These are phyloP conservation scores for Drosophila fulvimacula DNA, from an alignment of 2,888 invertebrate species.

Conservation along the genomic window DNA sequence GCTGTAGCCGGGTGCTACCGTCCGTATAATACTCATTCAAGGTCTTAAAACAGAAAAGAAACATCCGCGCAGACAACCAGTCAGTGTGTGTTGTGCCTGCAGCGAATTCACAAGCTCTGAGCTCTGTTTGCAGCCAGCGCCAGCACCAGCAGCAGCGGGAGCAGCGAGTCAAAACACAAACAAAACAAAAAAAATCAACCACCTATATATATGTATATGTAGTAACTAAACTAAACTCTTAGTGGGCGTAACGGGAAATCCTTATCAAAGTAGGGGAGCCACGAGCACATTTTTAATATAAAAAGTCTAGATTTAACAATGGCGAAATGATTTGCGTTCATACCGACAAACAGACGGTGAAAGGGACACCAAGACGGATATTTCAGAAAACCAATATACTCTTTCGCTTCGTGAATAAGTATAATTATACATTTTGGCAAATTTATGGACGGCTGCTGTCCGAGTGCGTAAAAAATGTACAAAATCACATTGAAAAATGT, in stretches of 20 bases:
- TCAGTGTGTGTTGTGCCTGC: conserved; percentile 61
- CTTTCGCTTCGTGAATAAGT: background rate
- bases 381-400: background rate
- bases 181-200: conserved; percentile 26
- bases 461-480: conserved; percentile 42
- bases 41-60: conserved; percentile 2
- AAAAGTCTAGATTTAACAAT: too few species aligned
- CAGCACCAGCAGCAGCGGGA: conserved; percentile 17
- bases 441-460: conserved; percentile 58
- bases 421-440: conserved; percentile 51
- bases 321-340: too few species aligned
- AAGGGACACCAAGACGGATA: background rate
- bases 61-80: conserved; percentile 66
- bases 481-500: conserved; percentile 74
- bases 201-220: too few species aligned
- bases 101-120: conserved; percentile 35
- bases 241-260: too few species aligned
- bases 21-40: background rate
- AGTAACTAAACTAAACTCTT: too few species aligned
- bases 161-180: conserved; percentile 11
- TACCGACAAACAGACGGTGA: too few species aligned
- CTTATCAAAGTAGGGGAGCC: too few species aligned
- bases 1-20: background rate
- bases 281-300: too few species aligned
- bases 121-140: conserved; percentile 21